phyloP scores from a whole-genome alignment of 2,113 vertebrate genomes.

The Gorsachius goisagi region DNA sequence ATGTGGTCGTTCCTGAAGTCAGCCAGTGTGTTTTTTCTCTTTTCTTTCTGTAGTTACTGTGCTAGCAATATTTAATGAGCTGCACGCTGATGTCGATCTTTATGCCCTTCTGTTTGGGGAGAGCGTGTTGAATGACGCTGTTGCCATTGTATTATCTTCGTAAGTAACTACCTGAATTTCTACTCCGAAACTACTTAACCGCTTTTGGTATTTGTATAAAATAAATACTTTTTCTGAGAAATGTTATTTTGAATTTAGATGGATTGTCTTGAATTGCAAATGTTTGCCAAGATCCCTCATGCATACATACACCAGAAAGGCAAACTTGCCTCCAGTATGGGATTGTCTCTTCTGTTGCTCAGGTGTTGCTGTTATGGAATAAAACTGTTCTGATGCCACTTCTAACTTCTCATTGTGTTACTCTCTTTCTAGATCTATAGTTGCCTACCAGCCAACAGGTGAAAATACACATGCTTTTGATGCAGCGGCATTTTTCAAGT shows the following conservation, averaged over 20 bases:
- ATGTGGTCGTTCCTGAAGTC: fast-evolving
- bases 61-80: slow-evolving; percentile 96
- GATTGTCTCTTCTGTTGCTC: neutral
- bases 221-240: neutral
- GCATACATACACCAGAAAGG: neutral
- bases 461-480: slow-evolving; percentile 93
- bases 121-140: slow-evolving; percentile 95
- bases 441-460: slow-evolving; percentile 94
- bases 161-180: slow-evolving; percentile 73
- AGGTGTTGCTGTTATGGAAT: neutral
- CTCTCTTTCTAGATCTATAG: slow-evolving; percentile 84
- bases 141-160: slow-evolving; percentile 96
- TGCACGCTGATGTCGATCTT: slow-evolving; percentile 95
- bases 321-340: neutral
- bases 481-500: slow-evolving; percentile 96
- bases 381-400: neutral
- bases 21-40: neutral
- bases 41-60: slow-evolving; percentile 84
- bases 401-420: neutral
- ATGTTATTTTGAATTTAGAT: neutral
- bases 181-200: neutral
- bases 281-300: neutral
- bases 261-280: neutral
- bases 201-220: neutral
- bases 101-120: slow-evolving; percentile 98